Base-by-base conservation (phyloP, 2,113 vertebrate species). In the Labeo rohita region DNA sequence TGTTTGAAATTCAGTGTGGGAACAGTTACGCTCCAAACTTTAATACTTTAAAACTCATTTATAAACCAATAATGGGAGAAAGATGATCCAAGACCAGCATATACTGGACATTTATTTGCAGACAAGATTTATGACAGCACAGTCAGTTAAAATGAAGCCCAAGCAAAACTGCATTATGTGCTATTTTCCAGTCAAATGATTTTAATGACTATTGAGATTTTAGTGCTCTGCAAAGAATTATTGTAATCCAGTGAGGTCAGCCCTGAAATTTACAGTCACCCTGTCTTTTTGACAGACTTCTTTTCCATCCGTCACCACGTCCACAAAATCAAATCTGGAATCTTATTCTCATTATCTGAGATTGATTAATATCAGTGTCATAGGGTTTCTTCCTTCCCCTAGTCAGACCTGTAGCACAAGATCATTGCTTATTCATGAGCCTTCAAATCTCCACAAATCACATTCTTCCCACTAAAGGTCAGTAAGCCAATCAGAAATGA, bases 341-440 rank as follows among this genome's bases (percentile, higher is more conserved):
- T n/a, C 10, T 2, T 82, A 74, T 80, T 73, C 50, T 74, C 28
- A 3, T 47, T 45, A 68, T 75, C 36, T 52, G 16, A 61, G 61
- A 76, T 78, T 76, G 63, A 86, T 88, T 82, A 82, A 65, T 80
- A 82, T 78, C 12, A 3, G 77, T 45, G 78, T 54, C 61, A 59
- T 84, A 15, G 6, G 7, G 80, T 68, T 47, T 78, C 45, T 45
- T 65, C 28, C 18, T 78, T 54, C 59, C 56, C 54, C 54, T 81
- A 84, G 80, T 80, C 65, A 84, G 65, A 47, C 47, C 23, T 45
- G 34, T 63, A 80, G 73, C 70, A 82, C 74, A 43, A 66, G 23
- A 59, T 89, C 65, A 75, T 87, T 85, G 83, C 78, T 65, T 89
- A 87, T 89, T 85, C 83, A 89, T 87, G 86, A 87, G 47, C 28